Evolutionary conservation across 2,797 vertebrate genomes (phyloP), one percentile per base, ranked within the genome.

Genomic region (Nyctibius grandis): DNA sequence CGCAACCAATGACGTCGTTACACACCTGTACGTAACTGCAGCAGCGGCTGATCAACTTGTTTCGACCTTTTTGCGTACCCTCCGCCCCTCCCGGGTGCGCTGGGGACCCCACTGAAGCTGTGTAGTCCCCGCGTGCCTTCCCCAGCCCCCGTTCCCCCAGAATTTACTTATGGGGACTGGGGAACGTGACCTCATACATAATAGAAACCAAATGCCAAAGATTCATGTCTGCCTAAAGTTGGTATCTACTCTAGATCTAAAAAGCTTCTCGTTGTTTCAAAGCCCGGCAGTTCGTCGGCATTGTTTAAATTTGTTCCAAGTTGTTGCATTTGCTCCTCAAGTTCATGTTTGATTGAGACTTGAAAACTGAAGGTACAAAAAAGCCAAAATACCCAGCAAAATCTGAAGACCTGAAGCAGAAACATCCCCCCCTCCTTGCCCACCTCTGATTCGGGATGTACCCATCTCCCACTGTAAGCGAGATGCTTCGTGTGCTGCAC

Each of bases 1-100:
- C 16, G 0, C 2, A 6, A 8, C 3, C 6, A 11, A 15, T 0
- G 15, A 4, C 1, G 42, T 6, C 1, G 19, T 9, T 12, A 10
- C 2, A 1, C 28, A 4, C 3, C 22, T 2, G 38, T 5, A 6
- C 9, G 11, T 15, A 8, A 11, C 11, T 0, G 34, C 42, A 0
- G 56, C 34, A 7, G 28, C 3, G 3, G 33, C 23, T 1, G 22
- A 6, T 1, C 6, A 4, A 0, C 20, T 3, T 0, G 14, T 22
- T 25, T 4, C 26, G 16, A 12, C 14, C 25, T 8, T 23, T 5
- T 9, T 11, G 20, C 31, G 21, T 5, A 9, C 25, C 17, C 22
- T 20, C 38, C 38, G 15, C 26, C 9, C 26, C 6, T 0, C 15
- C 33, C n/a, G 1, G 8, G 29, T 2, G 26, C 28, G 1, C 0